phyloP scores from a whole-genome alignment of 2,113 vertebrate species.

The Ploceus nigricollis region DNA sequence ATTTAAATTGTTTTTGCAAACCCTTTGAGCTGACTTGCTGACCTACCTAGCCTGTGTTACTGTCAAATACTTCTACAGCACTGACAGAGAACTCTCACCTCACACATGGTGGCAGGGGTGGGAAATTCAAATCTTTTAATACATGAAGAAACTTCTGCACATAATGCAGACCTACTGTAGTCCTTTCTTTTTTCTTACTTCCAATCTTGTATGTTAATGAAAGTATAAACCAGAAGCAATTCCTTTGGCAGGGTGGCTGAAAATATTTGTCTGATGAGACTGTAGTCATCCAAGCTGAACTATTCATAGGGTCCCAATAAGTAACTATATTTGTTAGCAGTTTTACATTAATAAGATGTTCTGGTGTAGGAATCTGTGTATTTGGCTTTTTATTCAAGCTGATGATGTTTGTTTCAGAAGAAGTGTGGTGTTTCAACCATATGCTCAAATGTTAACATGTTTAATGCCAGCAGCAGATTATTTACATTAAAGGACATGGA shows the following conservation, averaged over 20 bases:
- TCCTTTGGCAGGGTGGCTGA: background rate
- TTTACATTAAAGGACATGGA: constrained; percentile 4
- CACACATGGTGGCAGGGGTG: background rate
- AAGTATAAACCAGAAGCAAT: background rate
- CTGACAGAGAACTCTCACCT: background rate
- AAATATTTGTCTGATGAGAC: background rate
- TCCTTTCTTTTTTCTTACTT: background rate
- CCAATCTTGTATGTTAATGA: background rate
- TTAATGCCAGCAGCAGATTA: constrained; percentile 10
- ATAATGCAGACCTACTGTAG: background rate
- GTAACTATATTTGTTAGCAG: background rate
- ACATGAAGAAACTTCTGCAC: background rate
- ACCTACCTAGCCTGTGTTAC: background rate
- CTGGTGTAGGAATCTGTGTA: background rate
- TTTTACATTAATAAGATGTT: background rate
- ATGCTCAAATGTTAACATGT: background rate
- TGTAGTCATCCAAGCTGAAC: background rate
- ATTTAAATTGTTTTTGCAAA: background rate
- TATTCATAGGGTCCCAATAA: background rate
- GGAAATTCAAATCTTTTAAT: background rate
- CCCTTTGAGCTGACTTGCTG: background rate
- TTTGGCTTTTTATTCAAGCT: background rate
- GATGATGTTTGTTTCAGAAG: background rate
- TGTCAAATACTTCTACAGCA: background rate
- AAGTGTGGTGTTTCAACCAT: background rate